Percentiles rank a stretch among this genome's conserved stretches.
Evolutionary conservation across 2,113 vertebrate species (phyloP).

Genomic region (Talpa occidentalis): DNA sequence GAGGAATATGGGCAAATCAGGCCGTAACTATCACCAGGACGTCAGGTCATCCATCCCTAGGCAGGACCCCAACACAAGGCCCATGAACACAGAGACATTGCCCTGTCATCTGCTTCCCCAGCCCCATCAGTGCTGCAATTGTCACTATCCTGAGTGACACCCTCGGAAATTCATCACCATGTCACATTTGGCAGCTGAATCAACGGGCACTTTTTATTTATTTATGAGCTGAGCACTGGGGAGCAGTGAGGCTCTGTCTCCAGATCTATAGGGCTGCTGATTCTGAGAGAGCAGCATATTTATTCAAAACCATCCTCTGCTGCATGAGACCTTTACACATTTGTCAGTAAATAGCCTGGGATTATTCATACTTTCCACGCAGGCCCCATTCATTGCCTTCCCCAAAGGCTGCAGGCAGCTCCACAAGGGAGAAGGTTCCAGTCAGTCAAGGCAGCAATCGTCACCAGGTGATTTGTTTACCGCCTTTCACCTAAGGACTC

Average conservation of each 20-base stretch:
- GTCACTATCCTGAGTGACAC: conserved; percentile 65
- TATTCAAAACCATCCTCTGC: conserved; percentile 69
- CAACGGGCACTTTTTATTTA: conserved; percentile 53
- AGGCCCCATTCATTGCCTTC: conserved; percentile 35
- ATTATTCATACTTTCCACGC: conserved; percentile 23
- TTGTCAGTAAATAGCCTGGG: conserved; percentile 62
- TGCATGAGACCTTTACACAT: conserved; percentile 63
- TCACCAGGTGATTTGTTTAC: conserved; percentile 28
- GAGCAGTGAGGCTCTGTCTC: conserved; percentile 30
- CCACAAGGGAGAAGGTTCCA: conserved; percentile 1
- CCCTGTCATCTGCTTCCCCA: not conserved
- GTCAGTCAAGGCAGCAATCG: conserved; percentile 13
- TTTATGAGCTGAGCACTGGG: conserved; percentile 67
- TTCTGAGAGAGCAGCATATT: conserved; percentile 50
- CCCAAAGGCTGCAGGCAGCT: not conserved
- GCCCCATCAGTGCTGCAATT: not conserved
- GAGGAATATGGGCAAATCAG: not conserved
- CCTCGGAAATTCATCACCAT: conserved; percentile 62
- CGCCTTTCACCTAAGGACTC: conserved; percentile 33
- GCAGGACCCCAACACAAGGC: not conserved
- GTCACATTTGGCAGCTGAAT: conserved; percentile 65
- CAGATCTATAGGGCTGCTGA: conserved; percentile 46
- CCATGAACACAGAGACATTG: not conserved
- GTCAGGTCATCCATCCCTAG: not conserved
- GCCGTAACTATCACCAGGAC: not conserved